Evolutionary conservation across 37 sponge, comb jelly and placozoan genomes (phyloP), one percentile per base, ranked within the genome.

Genomic region (Geodia barretti): DNA sequence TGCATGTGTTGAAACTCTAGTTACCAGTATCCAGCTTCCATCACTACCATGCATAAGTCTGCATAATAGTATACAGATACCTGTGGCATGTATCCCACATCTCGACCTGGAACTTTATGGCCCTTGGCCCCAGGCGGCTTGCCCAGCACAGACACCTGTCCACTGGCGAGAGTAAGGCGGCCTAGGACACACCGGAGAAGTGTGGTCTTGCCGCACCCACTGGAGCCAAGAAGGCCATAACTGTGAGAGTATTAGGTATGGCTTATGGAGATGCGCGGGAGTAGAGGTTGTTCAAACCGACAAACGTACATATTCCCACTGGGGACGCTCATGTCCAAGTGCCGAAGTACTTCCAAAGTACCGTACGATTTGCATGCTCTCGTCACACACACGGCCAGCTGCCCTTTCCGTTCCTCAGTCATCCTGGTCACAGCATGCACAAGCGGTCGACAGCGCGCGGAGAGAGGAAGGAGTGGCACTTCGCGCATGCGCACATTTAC

Each of bases 201-300:
- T 21, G 95, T 94, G 11, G 95, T 94, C 83, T 94, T 94, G 3
- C 95, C 95, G 74, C 95, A 94, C 2, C 95, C 95, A 81, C 95
- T 94, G 29, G 95, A 54, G 1, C 95, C 95, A 47, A 94, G 86
- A 31, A 94, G 83, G 29, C 89, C 95, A 74, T 91, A 94, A 60
- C 91, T 94, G 78, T 36, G n/a, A 47, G 25, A 47, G 9, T 26
- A 28, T 74, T 9, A 9, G 9, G 3, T 29, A 76, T 74, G 32
- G 20, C 34, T 30, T 23, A n/a, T 4, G 34, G 24, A 8, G 11
- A 37, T 23, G 29, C 19, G 21, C 39, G 3, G 9, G 24, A 28
- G n/a, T 31, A 25, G 47, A 9, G 20, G 9, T 14, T 47, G 31
- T 32, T 19, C 4, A 14, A 43, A 14, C 11, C 28, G 29, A 9